A percentile compares a stretch with the other conserved stretches of the same genome.
These are phyloP conservation scores for Capromys pilorides DNA, from an alignment of 2,797 vertebrate species.

Conservation along the genomic window DNA sequence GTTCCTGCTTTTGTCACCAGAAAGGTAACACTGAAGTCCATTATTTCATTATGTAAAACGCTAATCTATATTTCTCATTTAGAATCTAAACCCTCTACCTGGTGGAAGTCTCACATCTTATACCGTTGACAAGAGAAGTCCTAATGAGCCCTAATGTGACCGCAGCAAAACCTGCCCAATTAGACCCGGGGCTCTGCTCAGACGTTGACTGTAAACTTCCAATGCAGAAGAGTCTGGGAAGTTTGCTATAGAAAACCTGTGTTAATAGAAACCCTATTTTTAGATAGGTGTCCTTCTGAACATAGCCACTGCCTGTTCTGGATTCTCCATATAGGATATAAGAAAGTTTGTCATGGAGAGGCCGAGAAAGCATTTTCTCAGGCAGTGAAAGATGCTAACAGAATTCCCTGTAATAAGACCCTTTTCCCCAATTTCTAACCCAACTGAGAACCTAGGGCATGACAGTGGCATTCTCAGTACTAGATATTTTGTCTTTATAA, in stretches of 20 bases:
- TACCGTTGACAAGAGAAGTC: constrained; percentile 50
- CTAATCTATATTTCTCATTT: constrained; percentile 80
- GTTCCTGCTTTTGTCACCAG: constrained; percentile 69
- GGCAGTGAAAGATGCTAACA: not conserved
- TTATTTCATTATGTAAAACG: constrained; percentile 73
- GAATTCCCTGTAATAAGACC: not conserved
- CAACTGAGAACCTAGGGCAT: not conserved
- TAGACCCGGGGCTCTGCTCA: constrained; percentile 20
- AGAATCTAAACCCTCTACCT: constrained; percentile 57
- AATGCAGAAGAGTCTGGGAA: constrained; percentile 44
- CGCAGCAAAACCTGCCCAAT: constrained; percentile 65
- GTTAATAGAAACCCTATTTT: constrained; percentile 40
- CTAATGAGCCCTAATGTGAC: constrained; percentile 69
- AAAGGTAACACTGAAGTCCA: constrained; percentile 72
- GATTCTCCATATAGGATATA: not conserved
- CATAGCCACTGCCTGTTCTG: not conserved
- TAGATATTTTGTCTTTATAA: not conserved
- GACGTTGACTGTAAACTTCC: not conserved
- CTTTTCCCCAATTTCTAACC: not conserved
- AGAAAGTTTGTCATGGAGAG: not conserved
- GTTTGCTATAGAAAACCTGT: constrained; percentile 16
- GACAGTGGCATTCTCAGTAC: not conserved
- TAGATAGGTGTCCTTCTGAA: constrained; percentile 57
- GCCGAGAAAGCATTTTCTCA: not conserved
- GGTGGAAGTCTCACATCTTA: constrained; percentile 59